Base-by-base conservation (phyloP, 2,113 vertebrate genomes). In the Micromys minutus region DNA sequence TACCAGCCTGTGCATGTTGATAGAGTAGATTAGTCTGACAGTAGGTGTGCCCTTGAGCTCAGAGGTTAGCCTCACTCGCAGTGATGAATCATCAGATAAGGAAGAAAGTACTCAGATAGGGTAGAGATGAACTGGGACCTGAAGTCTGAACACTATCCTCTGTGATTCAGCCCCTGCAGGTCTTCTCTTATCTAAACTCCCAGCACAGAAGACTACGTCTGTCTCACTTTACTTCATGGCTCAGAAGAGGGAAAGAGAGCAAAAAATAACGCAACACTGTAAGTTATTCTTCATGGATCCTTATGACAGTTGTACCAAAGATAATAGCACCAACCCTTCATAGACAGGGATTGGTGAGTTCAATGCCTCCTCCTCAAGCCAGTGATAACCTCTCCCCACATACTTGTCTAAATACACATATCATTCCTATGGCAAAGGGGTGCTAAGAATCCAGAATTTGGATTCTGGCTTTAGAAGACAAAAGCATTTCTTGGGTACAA, bases 381-480 rank as follows among this genome's bases (percentile, higher is more conserved):
- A 87, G 17, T 16, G 26, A 34, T 8, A 59, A 2, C 42, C 26
- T 77, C 13, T 72, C 71, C 22, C 13, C 34, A 65, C 57, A 75
- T 6, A 50, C 15, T 57, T 57, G 7, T 22, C 65, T 42, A 19
- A 74, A 67, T 57, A 19, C 8, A n/a, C 2, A 47, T 67, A 26
- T 61, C 5, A 13, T 90, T 88, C 89, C n/a, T 13, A 2, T 42
- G 2, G 3, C 61, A 65, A 91, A 84, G 15, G 1, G 1, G 1
- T 65, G 12, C 9, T 55, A 19, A 92, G 63, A n/a, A 12, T 10
- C 34, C 47, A 88, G 39, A 75, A 90, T 50, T 89, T 96, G n/a
- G 24, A 65, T 85, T 59, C 65, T 88, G 47, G 26, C 39, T 95
- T 94, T 81, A 84, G 72, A n/a, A 96, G n/a, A 94, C 2, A 52